These are phyloP conservation scores for Vimba vimba DNA, from an alignment of 2,113 vertebrate genomes.

Conservation along the genomic window DNA sequence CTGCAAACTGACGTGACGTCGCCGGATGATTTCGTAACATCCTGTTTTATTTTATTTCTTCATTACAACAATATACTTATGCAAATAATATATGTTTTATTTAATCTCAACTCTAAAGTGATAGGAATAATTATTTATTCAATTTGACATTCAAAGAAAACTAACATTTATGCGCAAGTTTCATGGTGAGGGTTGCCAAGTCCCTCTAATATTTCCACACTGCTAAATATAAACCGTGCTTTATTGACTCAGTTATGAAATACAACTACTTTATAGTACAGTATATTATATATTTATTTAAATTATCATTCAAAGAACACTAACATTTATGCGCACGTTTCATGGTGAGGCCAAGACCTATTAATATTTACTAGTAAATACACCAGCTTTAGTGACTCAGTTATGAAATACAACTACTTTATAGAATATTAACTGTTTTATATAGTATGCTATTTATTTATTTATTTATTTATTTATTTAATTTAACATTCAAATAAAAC, in stretches of 20 bases:
- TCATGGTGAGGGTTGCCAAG: slow-evolving; percentile 42
- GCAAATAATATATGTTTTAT: background rate
- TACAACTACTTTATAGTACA: background rate
- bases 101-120: background rate
- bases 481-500: background rate
- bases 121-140: background rate
- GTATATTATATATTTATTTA: background rate
- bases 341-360: slow-evolving; percentile 15
- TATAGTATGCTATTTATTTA: no score
- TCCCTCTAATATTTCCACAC: background rate
- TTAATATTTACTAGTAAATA: background rate
- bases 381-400: background rate
- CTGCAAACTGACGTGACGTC: slow-evolving; percentile 27
- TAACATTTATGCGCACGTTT: background rate
- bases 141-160: background rate
- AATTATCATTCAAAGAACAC: background rate
- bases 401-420: background rate
- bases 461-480: no score
- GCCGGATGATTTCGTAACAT: slow-evolving; percentile 41
- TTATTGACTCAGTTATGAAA: background rate
- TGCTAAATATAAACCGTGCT: background rate
- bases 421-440: background rate
- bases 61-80: background rate
- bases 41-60: background rate
- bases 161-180: no score